Conservation (phyloP, 2,888 invertebrate genomes). For the Leucophenga maculata region DNA sequence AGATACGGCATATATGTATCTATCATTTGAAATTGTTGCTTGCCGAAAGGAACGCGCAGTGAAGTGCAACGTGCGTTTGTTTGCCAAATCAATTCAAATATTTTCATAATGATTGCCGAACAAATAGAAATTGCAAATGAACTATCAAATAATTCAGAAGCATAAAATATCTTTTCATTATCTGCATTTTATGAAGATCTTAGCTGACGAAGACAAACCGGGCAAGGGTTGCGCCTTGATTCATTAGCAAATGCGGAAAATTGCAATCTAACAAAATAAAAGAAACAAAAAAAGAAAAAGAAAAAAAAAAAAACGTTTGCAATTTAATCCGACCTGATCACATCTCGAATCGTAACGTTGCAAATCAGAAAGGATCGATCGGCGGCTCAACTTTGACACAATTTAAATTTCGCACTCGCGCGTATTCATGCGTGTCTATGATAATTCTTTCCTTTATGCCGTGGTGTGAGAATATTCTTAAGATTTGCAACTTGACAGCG, state of each 20-base stretch:
- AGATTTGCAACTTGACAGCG: conserved; percentile 34
- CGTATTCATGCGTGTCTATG: too few relatives aligned
- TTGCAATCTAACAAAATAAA: conserved; percentile 42
- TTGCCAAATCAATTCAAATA: conserved; percentile 52
- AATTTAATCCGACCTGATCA: conserved; percentile 45
- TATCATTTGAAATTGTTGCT: too few relatives aligned
- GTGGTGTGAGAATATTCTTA: conserved; percentile 10
- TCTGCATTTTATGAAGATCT: neutral
- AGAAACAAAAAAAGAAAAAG: neutral
- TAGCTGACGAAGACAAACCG: neutral
- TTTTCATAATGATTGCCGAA: conserved; percentile 13
- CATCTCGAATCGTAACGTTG: too few relatives aligned
- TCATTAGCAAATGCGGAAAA: conserved; percentile 60
- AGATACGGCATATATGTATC: too few relatives aligned
- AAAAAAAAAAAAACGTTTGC: conserved; percentile 35
- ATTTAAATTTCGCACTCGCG: conserved; percentile 56
- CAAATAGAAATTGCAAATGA: conserved; percentile 16
- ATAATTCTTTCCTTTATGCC: neutral
- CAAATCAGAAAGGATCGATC: conserved; percentile 1
- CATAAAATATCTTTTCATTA: neutral
- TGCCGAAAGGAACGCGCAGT: neutral
- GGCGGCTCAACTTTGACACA: conserved; percentile 29
- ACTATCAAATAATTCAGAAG: conserved; percentile 7
- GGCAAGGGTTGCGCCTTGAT: conserved; percentile 35
- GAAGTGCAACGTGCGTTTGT: conserved; percentile 36